Evolutionary conservation across 1,140 invertebrate genomes (phyloP).

Genomic region (Triops longicaudatus): DNA sequence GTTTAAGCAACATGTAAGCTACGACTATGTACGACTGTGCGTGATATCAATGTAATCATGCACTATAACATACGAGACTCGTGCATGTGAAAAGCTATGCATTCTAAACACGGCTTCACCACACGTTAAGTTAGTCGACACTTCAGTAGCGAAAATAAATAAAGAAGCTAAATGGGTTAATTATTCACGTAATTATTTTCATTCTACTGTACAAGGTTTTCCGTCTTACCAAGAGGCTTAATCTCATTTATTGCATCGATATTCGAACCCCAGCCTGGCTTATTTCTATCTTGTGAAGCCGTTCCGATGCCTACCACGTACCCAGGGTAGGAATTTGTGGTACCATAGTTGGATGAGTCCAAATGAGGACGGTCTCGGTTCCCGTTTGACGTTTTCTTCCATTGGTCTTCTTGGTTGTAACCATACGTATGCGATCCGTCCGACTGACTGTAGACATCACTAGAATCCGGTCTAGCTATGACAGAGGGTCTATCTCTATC

Average conservation of each 20-base stretch:
- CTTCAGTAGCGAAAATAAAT: no score
- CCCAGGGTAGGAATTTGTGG: not conserved
- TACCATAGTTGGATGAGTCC: not conserved
- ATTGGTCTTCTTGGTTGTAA: not conserved
- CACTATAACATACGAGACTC: no score
- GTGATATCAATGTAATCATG: no score
- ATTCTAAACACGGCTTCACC: no score
- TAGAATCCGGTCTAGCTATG: not conserved
- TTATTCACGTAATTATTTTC: not conserved
- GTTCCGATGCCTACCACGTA: not conserved
- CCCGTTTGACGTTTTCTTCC: not conserved
- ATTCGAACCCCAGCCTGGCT: not conserved
- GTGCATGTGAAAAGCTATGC: no score
- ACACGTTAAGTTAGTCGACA: no score
- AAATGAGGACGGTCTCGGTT: not conserved
- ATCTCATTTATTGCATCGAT: not conserved
- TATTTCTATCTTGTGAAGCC: not conserved
- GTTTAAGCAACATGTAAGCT: no score
- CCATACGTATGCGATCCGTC: not conserved
- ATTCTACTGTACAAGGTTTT: not conserved
- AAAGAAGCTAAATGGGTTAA: not conserved
- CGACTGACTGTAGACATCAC: not conserved
- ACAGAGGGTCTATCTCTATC: not conserved
- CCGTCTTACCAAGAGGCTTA: slow-evolving; percentile 6
- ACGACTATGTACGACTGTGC: no score